These are phyloP conservation scores for Melanogrammus aeglefinus DNA, from an alignment of 2,797 vertebrate species.

Conservation along the genomic window DNA sequence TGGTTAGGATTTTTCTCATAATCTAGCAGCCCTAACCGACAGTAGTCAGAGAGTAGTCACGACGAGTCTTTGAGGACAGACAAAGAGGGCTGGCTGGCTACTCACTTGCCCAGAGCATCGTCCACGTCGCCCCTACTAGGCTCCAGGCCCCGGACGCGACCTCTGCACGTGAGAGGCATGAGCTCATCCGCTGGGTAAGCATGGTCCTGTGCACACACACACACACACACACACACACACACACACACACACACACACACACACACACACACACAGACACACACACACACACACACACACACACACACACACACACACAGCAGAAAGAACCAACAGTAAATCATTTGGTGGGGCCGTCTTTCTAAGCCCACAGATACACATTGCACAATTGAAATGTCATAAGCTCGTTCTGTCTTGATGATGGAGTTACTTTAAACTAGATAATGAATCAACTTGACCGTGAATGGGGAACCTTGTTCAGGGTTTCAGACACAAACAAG, in stretches of 20 bases:
- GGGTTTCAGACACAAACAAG: not conserved
- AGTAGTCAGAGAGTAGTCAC: too few relatives aligned
- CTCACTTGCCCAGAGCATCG: slow-evolving; percentile 96
- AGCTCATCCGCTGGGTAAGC: slow-evolving; percentile 98
- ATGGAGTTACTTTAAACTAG: not conserved
- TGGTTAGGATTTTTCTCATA: too few relatives aligned
- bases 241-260: slow-evolving; percentile 31
- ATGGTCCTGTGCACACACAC: slow-evolving; percentile 79
- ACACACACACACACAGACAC: slow-evolving; percentile 33
- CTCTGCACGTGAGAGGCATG: slow-evolving; percentile 97
- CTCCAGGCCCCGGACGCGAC: slow-evolving; percentile 91
- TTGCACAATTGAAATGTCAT: not conserved
- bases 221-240: too few relatives aligned
- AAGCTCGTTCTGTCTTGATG: not conserved
- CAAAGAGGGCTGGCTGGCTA: slow-evolving; percentile 27
- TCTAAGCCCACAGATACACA: not conserved
- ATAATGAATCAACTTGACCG: not conserved
- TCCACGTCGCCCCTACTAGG: slow-evolving; percentile 96
- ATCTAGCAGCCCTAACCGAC: too few relatives aligned
- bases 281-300: slow-evolving; percentile 38
- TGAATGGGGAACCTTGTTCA: not conserved
- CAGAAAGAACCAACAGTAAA: not conserved
- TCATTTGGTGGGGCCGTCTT: not conserved
- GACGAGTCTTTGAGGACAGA: not conserved
- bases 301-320: slow-evolving; percentile 27